These are phyloP conservation scores for Parauchenoglanis ngamensis DNA, from an alignment of 2,797 vertebrate genomes.

Conservation along the genomic window DNA sequence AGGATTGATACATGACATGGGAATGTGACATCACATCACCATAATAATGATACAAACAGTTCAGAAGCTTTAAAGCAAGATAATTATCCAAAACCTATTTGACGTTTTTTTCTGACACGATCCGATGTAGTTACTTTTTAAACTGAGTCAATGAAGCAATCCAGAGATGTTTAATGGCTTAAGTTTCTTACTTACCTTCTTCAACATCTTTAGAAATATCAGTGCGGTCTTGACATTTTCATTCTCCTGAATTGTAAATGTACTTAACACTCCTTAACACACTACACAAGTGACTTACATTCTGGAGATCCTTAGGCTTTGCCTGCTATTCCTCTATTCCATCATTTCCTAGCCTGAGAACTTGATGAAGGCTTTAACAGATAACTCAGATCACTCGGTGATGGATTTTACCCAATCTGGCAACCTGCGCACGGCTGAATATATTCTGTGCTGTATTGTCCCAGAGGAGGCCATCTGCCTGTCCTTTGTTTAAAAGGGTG, in stretches of 20 bases:
- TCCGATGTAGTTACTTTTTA: neutral
- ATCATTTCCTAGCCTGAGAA: neutral
- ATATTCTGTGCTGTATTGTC: slow-evolving; percentile 60
- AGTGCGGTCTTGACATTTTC: neutral
- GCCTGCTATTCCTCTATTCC: neutral
- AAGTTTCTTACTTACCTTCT: neutral
- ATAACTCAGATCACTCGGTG: neutral
- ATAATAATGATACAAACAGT: neutral
- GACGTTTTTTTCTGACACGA: neutral
- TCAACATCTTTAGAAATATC: neutral
- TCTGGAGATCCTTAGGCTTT: neutral
- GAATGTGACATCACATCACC: no score
- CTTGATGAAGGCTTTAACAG: neutral
- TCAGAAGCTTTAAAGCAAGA: neutral
- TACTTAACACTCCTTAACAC: neutral
- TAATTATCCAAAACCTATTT: neutral
- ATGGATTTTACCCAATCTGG: slow-evolving; percentile 60
- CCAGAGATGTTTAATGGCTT: neutral
- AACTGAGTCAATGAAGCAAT: neutral
- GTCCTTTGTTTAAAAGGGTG: slow-evolving; percentile 58
- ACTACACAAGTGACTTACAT: neutral
- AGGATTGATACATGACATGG: no score
- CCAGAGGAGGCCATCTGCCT: slow-evolving; percentile 65
- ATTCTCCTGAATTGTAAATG: neutral
- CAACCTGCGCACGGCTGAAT: slow-evolving; percentile 67